Conservation (phyloP, 1,140 invertebrate species). For the Alviniconcha marisindica region DNA sequence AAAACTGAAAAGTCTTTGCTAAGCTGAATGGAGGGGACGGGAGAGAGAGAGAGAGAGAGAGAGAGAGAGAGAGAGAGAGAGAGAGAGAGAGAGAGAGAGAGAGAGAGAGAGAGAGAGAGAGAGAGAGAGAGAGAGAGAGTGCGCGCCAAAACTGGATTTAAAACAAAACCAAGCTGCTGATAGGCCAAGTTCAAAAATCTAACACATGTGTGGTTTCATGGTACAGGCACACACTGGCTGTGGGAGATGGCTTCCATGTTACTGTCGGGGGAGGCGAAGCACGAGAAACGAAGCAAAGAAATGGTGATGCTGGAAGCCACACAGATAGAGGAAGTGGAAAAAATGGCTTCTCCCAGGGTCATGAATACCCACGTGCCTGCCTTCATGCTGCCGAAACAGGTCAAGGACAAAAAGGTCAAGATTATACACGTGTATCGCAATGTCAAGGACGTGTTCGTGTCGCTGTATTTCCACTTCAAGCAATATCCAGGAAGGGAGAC, state of each 20-base stretch:
- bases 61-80: not conserved
- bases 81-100: not conserved
- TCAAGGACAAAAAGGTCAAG: constrained; percentile 43
- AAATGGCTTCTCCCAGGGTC: constrained; percentile 44
- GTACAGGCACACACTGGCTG: constrained; percentile 44
- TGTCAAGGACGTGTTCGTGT: constrained; percentile 51
- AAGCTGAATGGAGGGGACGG: no score
- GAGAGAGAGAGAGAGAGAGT: not conserved
- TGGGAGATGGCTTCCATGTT: constrained; percentile 45
- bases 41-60: not conserved
- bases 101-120: not conserved
- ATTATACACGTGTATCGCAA: constrained; percentile 49
- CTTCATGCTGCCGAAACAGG: constrained; percentile 34
- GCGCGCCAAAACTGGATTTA: no score
- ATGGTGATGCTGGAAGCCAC: constrained; percentile 41
- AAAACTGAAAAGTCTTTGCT: no score
- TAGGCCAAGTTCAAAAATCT: no score
- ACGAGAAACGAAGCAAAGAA: constrained; percentile 39
- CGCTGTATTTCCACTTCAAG: constrained; percentile 34
- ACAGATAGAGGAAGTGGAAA: constrained; percentile 34
- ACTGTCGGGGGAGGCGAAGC: constrained; percentile 35
- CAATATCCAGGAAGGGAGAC: not conserved
- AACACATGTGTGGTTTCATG: no score
- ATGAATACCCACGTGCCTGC: constrained; percentile 49
- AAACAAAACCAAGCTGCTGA: no score